Evolutionary conservation across 2,113 vertebrate genomes (phyloP), one percentile per base, ranked within the genome.

Genomic region (Amblyornis subalaris): DNA sequence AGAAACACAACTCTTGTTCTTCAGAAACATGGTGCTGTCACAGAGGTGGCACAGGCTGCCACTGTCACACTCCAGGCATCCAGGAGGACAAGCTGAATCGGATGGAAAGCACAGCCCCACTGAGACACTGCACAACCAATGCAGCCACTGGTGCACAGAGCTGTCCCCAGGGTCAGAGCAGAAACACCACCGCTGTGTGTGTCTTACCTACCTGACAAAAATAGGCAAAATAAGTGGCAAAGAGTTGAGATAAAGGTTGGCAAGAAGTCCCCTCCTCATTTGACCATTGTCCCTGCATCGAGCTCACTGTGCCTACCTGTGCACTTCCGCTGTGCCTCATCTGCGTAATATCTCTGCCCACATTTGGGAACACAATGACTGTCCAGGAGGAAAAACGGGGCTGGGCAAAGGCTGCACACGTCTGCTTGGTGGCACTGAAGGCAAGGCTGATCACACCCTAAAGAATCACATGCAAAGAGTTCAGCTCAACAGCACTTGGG

Each of bases 401-500:
- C 84, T 94, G 97, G 96, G 24, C 99, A 99, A 12, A 48, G 97
- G 69, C 83, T 96, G 48, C 99, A 99, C 21, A 93, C 95, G 1
- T 75, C 97, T 1, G 98, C 94, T 23, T 95, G 98, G 13, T 18
- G 91, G 82, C 99, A 99, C 79, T 93, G 92, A 36, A 97, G 83
- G 91, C 99, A 99, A 90, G 96, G 96, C 3, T 96, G 97, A 4
- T 98, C 98, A n/a, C 99, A 99, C 47, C 94, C 99, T 99, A 77
- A 17, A 24, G 87, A 96, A 51, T 84, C n/a, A 93, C 5, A 75
- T 0, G 29, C 21, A 31, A 51, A 84, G 44, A 64, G 48, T 8
- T 90, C 24, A 79, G 67, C 65, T 74, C 21, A 7, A 25, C 25
- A 17, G 12, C 1, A 6, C 70, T 15, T 18, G 14, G 47, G 45